These are phyloP conservation scores for Cheirogaleus medius DNA, from an alignment of 2,113 vertebrate species.

Conservation along the genomic window DNA sequence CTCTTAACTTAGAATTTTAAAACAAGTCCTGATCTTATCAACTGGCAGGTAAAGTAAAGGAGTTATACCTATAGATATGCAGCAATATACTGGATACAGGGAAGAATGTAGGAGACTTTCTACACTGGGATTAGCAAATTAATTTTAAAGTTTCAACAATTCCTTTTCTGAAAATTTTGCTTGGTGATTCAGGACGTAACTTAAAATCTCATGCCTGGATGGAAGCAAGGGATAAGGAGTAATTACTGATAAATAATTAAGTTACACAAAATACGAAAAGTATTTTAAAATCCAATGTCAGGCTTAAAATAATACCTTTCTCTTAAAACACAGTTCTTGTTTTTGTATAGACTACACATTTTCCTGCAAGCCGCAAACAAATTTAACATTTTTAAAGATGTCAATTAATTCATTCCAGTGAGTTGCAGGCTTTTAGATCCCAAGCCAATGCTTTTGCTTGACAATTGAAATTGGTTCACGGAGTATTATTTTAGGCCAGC, in stretches of 20 bases:
- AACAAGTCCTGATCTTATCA: not conserved
- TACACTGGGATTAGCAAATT: not conserved
- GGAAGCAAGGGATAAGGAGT: not conserved
- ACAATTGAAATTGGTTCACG: conserved; percentile 43
- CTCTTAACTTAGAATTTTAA: not conserved
- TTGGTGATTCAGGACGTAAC: not conserved
- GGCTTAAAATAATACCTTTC: conserved; percentile 15
- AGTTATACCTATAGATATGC: not conserved
- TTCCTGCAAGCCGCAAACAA: not conserved
- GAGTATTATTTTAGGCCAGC: conserved; percentile 27
- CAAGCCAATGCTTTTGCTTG: not conserved
- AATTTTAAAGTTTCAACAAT: not conserved
- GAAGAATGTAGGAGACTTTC: not conserved
- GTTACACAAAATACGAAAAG: not conserved
- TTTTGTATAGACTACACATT: not conserved
- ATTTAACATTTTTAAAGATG: conserved; percentile 26
- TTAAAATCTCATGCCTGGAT: not conserved
- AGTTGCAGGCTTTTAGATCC: conserved; percentile 29
- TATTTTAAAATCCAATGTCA: not conserved
- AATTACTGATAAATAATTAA: not conserved
- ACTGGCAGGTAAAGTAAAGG: not conserved
- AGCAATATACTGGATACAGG: not conserved
- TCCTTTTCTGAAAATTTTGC: not conserved
- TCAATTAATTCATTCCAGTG: conserved; percentile 17
- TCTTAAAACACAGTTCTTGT: not conserved